Evolutionary conservation across 2,113 vertebrate species (phyloP), one percentile per base, ranked within the genome.

Genomic region (Origma solitaria): DNA sequence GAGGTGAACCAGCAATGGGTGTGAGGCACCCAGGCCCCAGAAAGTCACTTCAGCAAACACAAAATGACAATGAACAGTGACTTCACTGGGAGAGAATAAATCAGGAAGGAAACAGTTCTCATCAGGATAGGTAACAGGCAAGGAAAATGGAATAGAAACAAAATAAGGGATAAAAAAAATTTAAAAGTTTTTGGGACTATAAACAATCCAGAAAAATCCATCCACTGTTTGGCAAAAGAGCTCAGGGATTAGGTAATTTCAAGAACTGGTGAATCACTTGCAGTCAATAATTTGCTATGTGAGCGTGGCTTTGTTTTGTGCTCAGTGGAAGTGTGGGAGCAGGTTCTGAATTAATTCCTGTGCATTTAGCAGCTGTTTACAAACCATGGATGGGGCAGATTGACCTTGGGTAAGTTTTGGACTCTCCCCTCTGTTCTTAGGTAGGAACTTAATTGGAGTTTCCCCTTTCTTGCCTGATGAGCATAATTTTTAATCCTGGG

Each of bases 251-350:
- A 64, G 58, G 78, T 70, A 81, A 91, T 86, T 92, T 50, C 49
- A 66, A 37, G 80, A 38, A 30, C 42, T 70, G 58, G 31, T 93
- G 95, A 96, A 94, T 96, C 90, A 88, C 30, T 73, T 60, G 78
- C 61, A 73, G 84, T 35, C 78, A 82, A 93, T 93, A 91, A 91
- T 87, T 86, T 62, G 54, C 77, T 70, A 80, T 62, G 75, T 80
- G 89, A 92, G 70, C 31, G 50, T 62, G 57, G 72, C 69, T 89
- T 94, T 15, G 3, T 80, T 77, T 49, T 44, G 42, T 53, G 75
- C 89, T 88, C 75, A 8, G 4, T n/a, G 71, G 35, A 70, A 57
- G 6, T 82, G 60, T 91, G 49, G 57, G 88, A 77, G 70, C 65
- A 73, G 44, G 66, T 73, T 93, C 53, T 38, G 42, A 70, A 44